Evolutionary conservation across 2,888 invertebrate species (phyloP).

Genomic region (Polydrusus cervinus): DNA sequence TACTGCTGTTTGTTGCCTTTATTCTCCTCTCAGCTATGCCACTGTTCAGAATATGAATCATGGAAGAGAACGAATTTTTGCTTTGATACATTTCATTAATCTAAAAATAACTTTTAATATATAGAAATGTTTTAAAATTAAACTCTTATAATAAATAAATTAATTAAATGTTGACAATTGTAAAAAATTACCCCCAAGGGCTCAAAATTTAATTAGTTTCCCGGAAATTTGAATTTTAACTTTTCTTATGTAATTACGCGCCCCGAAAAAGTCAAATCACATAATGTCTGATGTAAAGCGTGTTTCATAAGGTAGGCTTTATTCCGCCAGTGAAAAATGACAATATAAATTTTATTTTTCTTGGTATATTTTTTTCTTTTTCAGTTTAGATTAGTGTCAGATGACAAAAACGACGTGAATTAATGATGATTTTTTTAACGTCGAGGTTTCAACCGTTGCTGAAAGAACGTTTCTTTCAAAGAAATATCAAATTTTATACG

Average conservation of each 20-base stretch:
- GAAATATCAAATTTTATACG: too few relatives aligned
- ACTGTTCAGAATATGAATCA: too few relatives aligned
- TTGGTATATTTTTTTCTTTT: conserved; percentile 13
- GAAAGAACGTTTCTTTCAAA: conserved; percentile 1
- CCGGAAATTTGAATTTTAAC: conserved; percentile 14
- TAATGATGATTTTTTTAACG: not conserved
- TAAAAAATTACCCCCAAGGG: conserved; percentile 13
- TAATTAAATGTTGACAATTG: not conserved
- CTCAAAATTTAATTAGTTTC: conserved; percentile 15
- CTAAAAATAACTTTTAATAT: not conserved
- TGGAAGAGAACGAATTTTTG: too few relatives aligned
- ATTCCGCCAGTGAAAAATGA: conserved; percentile 9
- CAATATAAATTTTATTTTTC: conserved; percentile 26
- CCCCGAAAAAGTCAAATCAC: conserved; percentile 15
- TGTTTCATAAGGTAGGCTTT: conserved; percentile 25
- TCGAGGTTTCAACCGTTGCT: not conserved
- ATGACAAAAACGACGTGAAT: conserved; percentile 1
- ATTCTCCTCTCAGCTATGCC: too few relatives aligned
- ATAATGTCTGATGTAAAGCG: conserved; percentile 15
- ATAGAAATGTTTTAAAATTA: not conserved
- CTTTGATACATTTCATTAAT: not conserved
- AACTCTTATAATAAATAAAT: conserved; percentile 1
- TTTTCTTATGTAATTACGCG: conserved; percentile 19
- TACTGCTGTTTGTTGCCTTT: too few relatives aligned
- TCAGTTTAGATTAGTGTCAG: conserved; percentile 27